Percentiles rank a stretch among this genome's conserved stretches.
Evolutionary conservation across 2,113 vertebrate species (phyloP).

Genomic region (Microcebus tavaratra): DNA sequence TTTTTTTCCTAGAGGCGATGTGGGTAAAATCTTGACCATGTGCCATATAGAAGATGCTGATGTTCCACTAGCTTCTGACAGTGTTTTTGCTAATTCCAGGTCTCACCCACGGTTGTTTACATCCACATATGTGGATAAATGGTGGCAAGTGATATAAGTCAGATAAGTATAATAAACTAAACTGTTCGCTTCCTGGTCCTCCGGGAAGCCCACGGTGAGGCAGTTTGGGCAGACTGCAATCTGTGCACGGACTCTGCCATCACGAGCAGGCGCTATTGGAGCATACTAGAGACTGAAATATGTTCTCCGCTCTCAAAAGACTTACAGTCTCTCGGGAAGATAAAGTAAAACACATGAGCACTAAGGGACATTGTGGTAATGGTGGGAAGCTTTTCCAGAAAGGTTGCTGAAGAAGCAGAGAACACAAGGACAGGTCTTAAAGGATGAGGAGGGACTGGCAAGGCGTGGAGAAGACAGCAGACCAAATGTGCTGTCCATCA

Average conservation of each 20-base stretch:
- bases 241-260: rapidly evolving
- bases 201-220: neutral
- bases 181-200: neutral
- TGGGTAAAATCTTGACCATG: neutral
- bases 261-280: neutral
- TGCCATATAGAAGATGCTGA: neutral
- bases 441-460: too few relatives aligned
- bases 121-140: neutral
- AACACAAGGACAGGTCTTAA: neutral
- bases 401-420: neutral
- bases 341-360: neutral
- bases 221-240: neutral
- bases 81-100: neutral
- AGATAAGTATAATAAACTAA: neutral
- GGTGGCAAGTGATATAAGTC: neutral
- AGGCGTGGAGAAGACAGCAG: neutral
- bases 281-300: neutral
- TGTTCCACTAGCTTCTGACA: neutral
- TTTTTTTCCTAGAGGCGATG: neutral
- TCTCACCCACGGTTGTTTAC: neutral
- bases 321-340: neutral
- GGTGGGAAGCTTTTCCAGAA: neutral
- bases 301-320: neutral
- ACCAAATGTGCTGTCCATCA: rapidly evolving
- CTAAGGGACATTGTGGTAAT: neutral